Evolutionary conservation across 2,888 invertebrate species (phyloP), one percentile per base, ranked within the genome.

Genomic region (Dendrolimus pini): DNA sequence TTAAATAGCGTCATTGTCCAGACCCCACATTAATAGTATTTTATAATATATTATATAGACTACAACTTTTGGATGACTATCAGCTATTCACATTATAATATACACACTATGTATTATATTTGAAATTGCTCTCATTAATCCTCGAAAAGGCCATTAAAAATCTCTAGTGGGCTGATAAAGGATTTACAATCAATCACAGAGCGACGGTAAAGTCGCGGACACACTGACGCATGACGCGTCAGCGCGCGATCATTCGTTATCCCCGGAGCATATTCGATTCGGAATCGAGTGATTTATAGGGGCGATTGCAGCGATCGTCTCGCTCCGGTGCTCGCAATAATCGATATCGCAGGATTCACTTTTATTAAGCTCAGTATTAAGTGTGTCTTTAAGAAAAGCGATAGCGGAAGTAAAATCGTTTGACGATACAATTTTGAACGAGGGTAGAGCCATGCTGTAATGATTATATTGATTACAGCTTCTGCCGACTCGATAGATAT

Each of bases 301-400:
- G 65, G 70, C 78, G 82, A 83, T 82, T 74, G 75, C 71, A 72
- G 61, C 74, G 73, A 82, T 72, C 78, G 81, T 74, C 73, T 75
- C 84, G 83, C 82, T 76, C 76, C 77, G 76, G 65, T 70, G 82
- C 69, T 72, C 68, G 68, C 72, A 75, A 78, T 86, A 86, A 87
- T 87, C 85, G 84, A 85, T 83, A 80, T 74, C 70, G 70, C 70
- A 62, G 65, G 68, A 70, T 71, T 76, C 82, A 75, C 74, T 83
- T 84, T 82, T 83, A 83, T 80, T 74, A 73, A 73, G 71, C 65
- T 47, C 12, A 47, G 47, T 47, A 12, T 47, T 47, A 12, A 10
- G 12, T 12, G 12, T 47, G 12, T 9, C 9, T 12, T 10, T 47
- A 47, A 47, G 47, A 9, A 12, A 47, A 47, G 9, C 47, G 47